phyloP scores from a whole-genome alignment of 2,888 invertebrate species.

The Lasioglossum lativentre region DNA sequence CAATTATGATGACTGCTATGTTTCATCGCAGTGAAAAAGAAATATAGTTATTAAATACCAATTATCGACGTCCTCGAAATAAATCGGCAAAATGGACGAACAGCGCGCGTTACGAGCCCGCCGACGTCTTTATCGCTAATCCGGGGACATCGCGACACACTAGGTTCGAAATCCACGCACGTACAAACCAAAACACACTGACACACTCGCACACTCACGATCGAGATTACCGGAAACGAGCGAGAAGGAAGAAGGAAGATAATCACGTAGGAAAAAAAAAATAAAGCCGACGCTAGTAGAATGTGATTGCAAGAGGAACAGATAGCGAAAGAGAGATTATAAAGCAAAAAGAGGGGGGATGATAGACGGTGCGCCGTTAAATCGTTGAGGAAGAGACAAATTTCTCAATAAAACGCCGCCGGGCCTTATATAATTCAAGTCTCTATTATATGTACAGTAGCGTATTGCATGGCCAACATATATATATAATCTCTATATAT shows the following conservation, averaged over 20 bases:
- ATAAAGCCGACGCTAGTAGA: background rate
- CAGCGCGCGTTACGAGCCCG: background rate
- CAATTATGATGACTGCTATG: background rate
- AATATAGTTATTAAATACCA: background rate
- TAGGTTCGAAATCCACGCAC: background rate
- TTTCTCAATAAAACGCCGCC: constrained; percentile 85
- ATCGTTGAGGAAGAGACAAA: constrained; percentile 73
- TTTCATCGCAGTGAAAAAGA: background rate
- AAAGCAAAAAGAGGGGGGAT: constrained; percentile 78
- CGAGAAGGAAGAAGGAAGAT: background rate
- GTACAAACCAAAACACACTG: background rate
- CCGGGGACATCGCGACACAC: background rate
- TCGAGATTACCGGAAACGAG: constrained; percentile 12
- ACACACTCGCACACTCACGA: background rate
- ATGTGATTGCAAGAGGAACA: constrained; percentile 17
- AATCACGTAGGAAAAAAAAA: background rate
- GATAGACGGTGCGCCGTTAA: constrained; percentile 62
- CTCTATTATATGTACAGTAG: constrained; percentile 62
- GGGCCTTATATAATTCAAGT: constrained; percentile 73
- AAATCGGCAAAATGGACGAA: background rate
- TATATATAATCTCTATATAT: constrained; percentile 43
- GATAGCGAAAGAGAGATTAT: constrained; percentile 74
- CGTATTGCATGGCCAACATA: constrained; percentile 80
- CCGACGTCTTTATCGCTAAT: background rate
- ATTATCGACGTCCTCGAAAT: background rate